A percentile compares a stretch with the other conserved stretches of the same genome.
Conservation (phyloP, 64 coral and sea anemone genomes). For the Montipora foliosa region DNA sequence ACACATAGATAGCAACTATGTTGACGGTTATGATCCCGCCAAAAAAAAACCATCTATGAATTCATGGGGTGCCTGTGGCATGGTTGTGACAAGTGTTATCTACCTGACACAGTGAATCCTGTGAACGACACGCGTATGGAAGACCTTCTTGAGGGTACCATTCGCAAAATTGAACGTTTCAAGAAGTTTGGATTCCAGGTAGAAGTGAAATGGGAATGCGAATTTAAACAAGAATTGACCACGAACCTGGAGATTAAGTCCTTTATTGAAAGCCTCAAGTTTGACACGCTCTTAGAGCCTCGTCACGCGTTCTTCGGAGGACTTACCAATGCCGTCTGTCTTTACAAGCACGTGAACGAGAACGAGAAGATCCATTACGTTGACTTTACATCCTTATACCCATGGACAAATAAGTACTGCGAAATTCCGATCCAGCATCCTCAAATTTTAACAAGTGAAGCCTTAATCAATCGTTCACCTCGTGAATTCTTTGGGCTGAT, state of each 20-base stretch:
- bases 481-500: background rate
- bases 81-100: background rate
- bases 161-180: background rate
- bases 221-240: background rate
- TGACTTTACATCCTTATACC: background rate
- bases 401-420: background rate
- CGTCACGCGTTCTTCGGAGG: no score
- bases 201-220: slow-evolving; percentile 35
- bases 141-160: background rate
- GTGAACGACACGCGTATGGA: background rate
- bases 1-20: background rate
- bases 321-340: no score
- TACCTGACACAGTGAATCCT: background rate
- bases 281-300: no score
- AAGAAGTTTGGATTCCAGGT: background rate
- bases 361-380: slow-evolving; percentile 21
- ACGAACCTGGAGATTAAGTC: background rate
- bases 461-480: background rate
- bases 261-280: background rate
- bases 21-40: slow-evolving; percentile 27
- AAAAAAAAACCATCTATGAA: background rate
- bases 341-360: background rate
- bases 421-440: background rate
- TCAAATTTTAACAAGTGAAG: background rate
- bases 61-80: slow-evolving; percentile 37